Conservation (phyloP, 2,797 vertebrate genomes). For the Pitangus sulphuratus region DNA sequence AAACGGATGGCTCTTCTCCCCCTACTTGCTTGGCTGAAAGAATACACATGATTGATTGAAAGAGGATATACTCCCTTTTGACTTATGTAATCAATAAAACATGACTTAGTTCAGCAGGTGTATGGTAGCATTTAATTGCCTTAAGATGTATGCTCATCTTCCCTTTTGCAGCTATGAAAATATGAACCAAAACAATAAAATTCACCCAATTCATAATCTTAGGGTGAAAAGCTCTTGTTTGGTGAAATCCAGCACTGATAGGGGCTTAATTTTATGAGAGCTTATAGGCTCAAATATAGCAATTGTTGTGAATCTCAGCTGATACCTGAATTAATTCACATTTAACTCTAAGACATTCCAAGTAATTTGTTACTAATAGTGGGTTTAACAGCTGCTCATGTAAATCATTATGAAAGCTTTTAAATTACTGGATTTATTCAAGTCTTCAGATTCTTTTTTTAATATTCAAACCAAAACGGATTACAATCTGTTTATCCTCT, state of each 20-base stretch:
- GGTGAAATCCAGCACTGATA: background rate
- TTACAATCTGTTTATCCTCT: conserved; percentile 43
- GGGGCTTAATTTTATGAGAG: background rate
- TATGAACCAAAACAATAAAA: background rate
- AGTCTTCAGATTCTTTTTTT: background rate
- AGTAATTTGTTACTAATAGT: conserved; percentile 19
- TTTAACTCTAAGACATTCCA: background rate
- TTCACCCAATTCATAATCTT: background rate
- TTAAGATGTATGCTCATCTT: background rate
- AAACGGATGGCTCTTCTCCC: background rate
- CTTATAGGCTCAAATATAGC: background rate
- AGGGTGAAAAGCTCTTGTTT: background rate
- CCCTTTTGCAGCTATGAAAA: background rate
- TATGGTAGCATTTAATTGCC: background rate
- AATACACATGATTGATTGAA: background rate
- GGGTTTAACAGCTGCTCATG: conserved; percentile 1
- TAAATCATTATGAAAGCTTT: conserved; percentile 8
- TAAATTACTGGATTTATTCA: conserved; percentile 31
- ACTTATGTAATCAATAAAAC: background rate
- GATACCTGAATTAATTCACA: background rate
- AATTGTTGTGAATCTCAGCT: conserved; percentile 12
- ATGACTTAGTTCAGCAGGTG: background rate
- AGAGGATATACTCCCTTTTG: background rate
- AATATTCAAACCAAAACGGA: background rate
- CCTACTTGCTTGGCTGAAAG: background rate